phyloP scores from a whole-genome alignment of 2,888 invertebrate genomes.

The Agrochola circellaris region DNA sequence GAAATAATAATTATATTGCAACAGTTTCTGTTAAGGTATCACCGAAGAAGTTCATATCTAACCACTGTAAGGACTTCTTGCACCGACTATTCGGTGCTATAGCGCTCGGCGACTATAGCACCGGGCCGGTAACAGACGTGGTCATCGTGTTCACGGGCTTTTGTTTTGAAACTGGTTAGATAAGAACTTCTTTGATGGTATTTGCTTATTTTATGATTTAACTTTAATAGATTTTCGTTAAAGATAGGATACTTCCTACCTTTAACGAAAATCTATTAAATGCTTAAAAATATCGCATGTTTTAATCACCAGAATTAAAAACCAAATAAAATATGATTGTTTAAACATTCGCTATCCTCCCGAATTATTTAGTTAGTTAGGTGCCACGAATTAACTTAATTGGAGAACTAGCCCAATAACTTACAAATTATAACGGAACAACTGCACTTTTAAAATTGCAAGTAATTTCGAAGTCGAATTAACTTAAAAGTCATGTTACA shows the following conservation, averaged over 20 bases:
- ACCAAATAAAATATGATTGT: not conserved
- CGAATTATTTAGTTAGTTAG: not conserved
- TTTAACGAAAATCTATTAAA: too few species aligned
- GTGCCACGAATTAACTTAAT: not conserved
- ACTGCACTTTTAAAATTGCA: constrained; percentile 3
- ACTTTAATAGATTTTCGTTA: not conserved
- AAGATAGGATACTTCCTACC: not conserved
- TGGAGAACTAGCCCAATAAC: too few species aligned
- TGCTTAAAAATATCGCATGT: not conserved
- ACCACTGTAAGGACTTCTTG: too few species aligned
- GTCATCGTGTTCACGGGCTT: too few species aligned
- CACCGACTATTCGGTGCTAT: too few species aligned
- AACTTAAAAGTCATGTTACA: constrained; percentile 16
- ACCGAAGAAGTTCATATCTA: too few species aligned
- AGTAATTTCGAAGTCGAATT: constrained; percentile 1
- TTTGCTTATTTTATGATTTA: not conserved
- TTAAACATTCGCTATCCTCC: not conserved
- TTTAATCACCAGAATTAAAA: not conserved
- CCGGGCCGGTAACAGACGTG: too few species aligned
- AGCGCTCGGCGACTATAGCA: too few species aligned
- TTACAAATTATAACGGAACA: not conserved
- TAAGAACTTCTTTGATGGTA: too few species aligned
- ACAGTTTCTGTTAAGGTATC: not conserved
- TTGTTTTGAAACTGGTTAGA: too few species aligned
- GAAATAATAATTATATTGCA: not conserved